These are phyloP conservation scores for Spermophilus dauricus DNA, from an alignment of 2,113 vertebrate genomes.

Conservation along the genomic window DNA sequence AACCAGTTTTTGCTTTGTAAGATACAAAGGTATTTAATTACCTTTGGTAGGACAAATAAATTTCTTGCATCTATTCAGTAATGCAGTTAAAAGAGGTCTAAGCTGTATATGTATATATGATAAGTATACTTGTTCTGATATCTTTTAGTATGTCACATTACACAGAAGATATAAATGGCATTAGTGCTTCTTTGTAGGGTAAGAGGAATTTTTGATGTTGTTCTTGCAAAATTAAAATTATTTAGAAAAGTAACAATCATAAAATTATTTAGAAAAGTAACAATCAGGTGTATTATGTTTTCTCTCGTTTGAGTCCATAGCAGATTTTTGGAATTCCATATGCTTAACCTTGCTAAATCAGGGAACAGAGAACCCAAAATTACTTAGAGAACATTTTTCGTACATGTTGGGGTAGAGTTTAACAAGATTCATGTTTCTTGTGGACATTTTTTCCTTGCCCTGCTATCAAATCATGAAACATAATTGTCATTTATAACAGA, in stretches of 20 bases:
- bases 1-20: constrained; percentile 1
- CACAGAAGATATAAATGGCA: neutral
- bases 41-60: neutral
- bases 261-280: neutral
- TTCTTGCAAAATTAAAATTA: neutral
- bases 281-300: neutral
- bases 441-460: neutral
- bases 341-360: neutral
- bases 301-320: neutral
- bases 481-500: neutral
- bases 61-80: neutral
- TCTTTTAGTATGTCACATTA: neutral
- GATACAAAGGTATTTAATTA: neutral
- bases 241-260: neutral
- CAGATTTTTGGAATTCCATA: neutral
- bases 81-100: neutral
- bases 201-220: neutral
- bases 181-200: neutral
- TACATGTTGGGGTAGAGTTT: neutral
- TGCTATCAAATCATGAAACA: neutral
- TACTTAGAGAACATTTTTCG: neutral
- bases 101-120: neutral
- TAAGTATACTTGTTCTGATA: neutral
- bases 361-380: neutral
- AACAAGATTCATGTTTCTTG: neutral